Base-by-base conservation (phyloP, 2,113 vertebrate genomes). In the Ophthalmolycus amberensis region DNA sequence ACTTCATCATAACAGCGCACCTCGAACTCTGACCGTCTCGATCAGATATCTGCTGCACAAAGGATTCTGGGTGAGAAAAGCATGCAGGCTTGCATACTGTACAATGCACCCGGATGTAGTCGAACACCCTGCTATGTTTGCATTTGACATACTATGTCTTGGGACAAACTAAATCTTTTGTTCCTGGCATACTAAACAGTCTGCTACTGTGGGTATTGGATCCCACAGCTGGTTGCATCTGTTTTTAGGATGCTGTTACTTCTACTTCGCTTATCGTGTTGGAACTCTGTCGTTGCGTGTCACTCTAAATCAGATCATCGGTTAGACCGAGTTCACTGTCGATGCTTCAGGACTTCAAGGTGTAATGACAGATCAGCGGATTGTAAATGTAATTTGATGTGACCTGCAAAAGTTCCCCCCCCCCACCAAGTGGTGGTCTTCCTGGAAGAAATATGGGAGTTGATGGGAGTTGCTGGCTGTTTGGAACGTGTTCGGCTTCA, bases 301-400 rank as follows among this genome's bases (percentile, higher is more conserved):
- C 82, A 46, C 75, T 46, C 60, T 42, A 6, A 2, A 78, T 78
- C 65, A 48, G 37, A 5, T 68, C 65, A 29, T 71, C 59, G 62
- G 29, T 54, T 48, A 14, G 22, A 34, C 3, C 2, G 29, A 29
- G 72, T n/a, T 72, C 42, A 10, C 2, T 14, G 54, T 6, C 1
- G 25, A 64, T 3, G 82, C 66, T 44, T 38, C 27, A 22, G 38
- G 58, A 80, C 66, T 29, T 60, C 8, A 25, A 32, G 80, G 66
- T 56, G 73, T 77, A 50, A 79, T 48, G 81, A 81, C 84, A 84
- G 6, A 65, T 27, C 72, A 18, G 46, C 3, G 32, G 16, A 68
- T 85, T 71, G 37, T 83, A 80, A 89, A 77, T 68, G 60, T 83
- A 74, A 83, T 80, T 76, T 73, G 79, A 76, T 56, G 65, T 38